Conservation (phyloP, 2,888 invertebrate species). For the Rosalia funebris region DNA sequence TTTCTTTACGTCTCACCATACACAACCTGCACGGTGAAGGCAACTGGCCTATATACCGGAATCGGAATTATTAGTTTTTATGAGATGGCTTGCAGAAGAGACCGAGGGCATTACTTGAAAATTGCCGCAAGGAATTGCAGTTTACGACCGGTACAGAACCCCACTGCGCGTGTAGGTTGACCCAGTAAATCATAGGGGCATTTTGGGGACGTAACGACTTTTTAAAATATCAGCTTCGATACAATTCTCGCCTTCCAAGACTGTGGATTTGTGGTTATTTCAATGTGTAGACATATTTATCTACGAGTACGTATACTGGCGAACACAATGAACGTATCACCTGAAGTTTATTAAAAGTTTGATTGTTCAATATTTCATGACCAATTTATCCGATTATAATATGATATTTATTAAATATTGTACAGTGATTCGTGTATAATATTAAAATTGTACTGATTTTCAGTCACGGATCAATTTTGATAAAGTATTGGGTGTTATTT, state of each 20-base stretch:
- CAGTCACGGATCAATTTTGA: too few species aligned
- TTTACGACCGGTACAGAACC: constrained; percentile 16
- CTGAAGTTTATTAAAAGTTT: background rate
- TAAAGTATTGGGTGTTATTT: too few species aligned
- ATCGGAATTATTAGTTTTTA: constrained; percentile 23
- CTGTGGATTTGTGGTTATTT: background rate
- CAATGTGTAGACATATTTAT: background rate
- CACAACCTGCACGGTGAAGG: too few species aligned
- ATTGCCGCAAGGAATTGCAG: constrained; percentile 23
- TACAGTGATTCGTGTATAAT: too few species aligned
- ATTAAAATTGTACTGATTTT: too few species aligned
- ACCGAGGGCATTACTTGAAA: constrained; percentile 15
- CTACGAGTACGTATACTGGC: background rate
- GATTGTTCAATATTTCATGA: background rate
- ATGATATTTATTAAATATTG: too few species aligned
- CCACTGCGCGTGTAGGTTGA: constrained; percentile 15
- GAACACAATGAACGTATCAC: background rate
- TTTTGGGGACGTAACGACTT: too few species aligned
- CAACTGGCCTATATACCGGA: constrained; percentile 31
- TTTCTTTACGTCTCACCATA: constrained; percentile 14
- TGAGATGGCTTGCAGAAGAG: constrained; percentile 7
- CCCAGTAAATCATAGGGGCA: constrained; percentile 30
- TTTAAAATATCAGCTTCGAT: constrained; percentile 1
- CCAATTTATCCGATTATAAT: too few species aligned
- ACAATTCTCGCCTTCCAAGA: background rate